Evolutionary conservation across 2,888 invertebrate genomes (phyloP), one percentile per base, ranked within the genome.

Genomic region (Synanthedon myopaeformis): DNA sequence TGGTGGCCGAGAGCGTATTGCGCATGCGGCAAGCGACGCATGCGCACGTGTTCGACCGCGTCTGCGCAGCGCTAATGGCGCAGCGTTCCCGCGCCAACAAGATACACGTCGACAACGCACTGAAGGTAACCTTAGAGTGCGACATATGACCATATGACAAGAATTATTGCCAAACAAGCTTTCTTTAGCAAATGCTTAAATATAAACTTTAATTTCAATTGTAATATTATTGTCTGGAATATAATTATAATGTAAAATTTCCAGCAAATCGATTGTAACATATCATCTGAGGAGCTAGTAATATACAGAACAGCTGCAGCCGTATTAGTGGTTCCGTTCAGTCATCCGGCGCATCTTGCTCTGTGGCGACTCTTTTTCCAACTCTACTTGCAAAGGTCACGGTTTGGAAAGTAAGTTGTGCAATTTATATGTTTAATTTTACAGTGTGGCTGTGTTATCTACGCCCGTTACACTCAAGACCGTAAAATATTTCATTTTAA

Each of bases 91-190:
- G 56, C 1, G 61, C 56, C 0, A 66, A 66, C 49, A 67, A 66
- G 64, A 73, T 80, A 64, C 85, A 88, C 61, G 86, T 88, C 3
- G 85, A 86, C 52, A 82, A 83, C 14, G 82, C 86, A 1, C 60
- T 88, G 10, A 79, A 80, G 74, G 88, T 86, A 17, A 35, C 8
- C 35, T 17, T 17, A 17, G 17, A n/a, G n/a, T n/a, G n/a, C n/a
- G n/a, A n/a, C n/a, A n/a, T n/a, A n/a, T n/a, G n/a, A n/a, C n/a
- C n/a, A n/a, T n/a, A n/a, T n/a, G n/a, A n/a, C 17, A 17, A 17
- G 17, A 17, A 17, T 17, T 17, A 17, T n/a, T 17, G 17, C 17
- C 2, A 17, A 17, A 17, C 2, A 17, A 17, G 17, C 17, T 17
- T 17, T 17, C 17, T 17, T 17, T 17, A 17, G 17, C 17, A 17